Conservation (phyloP, 2,797 vertebrate species). For the Hemitrygon akajei region DNA sequence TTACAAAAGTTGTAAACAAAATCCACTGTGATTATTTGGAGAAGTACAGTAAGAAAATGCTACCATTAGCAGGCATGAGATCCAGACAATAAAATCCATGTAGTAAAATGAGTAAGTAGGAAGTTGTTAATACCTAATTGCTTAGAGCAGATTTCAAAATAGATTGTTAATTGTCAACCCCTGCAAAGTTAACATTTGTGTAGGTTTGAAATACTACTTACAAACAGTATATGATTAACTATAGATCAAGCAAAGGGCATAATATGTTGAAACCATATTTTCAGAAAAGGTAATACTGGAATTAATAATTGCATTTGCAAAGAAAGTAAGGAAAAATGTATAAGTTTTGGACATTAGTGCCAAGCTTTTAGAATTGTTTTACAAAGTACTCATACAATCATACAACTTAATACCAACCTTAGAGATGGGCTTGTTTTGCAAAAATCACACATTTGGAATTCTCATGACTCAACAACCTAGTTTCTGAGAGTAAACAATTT, state of each 20-base stretch:
- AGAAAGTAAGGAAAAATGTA: background rate
- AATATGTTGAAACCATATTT: background rate
- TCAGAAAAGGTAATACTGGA: background rate
- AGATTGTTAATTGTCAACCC: background rate
- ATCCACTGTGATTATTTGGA: background rate
- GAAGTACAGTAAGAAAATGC: background rate
- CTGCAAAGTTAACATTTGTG: background rate
- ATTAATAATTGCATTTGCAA: background rate
- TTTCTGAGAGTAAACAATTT: too few relatives aligned
- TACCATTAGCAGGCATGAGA: background rate
- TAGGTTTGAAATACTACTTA: background rate
- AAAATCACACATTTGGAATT: too few relatives aligned
- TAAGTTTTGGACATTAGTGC: background rate
- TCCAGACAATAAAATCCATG: background rate
- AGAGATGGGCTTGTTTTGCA: too few relatives aligned
- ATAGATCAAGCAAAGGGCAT: background rate
- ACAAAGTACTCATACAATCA: too few relatives aligned
- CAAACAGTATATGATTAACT: background rate
- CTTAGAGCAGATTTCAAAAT: background rate
- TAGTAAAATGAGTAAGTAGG: background rate
- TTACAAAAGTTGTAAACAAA: background rate
- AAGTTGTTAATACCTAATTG: background rate
- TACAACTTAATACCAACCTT: too few relatives aligned
- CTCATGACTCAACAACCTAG: too few relatives aligned
- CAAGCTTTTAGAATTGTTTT: background rate